Percentiles rank a stretch among this genome's conserved stretches.
Evolutionary conservation across 2,888 invertebrate genomes (phyloP).

Genomic region (Drosophila mulleri): DNA sequence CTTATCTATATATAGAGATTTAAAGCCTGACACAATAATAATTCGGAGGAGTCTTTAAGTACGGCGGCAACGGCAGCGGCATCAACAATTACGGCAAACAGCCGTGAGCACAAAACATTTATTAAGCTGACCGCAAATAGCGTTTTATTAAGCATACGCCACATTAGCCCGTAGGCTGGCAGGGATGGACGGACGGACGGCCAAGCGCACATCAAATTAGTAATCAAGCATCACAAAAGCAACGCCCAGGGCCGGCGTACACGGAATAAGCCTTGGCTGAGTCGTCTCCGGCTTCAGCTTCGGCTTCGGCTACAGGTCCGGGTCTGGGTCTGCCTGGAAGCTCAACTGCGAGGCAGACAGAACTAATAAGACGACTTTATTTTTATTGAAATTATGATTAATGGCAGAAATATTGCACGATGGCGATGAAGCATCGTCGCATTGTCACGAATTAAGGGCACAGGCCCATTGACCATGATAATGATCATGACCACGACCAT

Average conservation of each 20-base stretch:
- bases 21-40: conserved; percentile 11
- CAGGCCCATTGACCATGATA: conserved; percentile 26
- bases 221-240: conserved; percentile 67
- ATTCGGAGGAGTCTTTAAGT: conserved; percentile 33
- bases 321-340: background rate
- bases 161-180: conserved; percentile 31
- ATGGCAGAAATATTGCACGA: conserved; percentile 69
- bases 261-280: conserved; percentile 42
- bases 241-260: conserved; percentile 25
- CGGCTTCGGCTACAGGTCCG: background rate
- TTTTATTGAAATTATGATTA: conserved; percentile 82
- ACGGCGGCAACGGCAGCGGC: background rate
- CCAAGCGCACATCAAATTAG: conserved; percentile 60
- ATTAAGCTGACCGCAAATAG: conserved; percentile 57
- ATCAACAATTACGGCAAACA: conserved; percentile 25
- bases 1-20: conserved; percentile 15
- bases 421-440: conserved; percentile 48
- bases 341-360: conserved; percentile 25
- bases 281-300: conserved; percentile 3
- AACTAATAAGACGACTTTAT: conserved; percentile 70
- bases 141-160: conserved; percentile 71
- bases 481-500: conserved; percentile 2
- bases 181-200: conserved; percentile 4
- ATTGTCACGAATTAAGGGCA: conserved; percentile 57
- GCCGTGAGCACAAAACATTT: conserved; percentile 49